These are phyloP conservation scores for Gymnocephalus cernua DNA, from an alignment of 2,113 vertebrate species.

Conservation along the genomic window DNA sequence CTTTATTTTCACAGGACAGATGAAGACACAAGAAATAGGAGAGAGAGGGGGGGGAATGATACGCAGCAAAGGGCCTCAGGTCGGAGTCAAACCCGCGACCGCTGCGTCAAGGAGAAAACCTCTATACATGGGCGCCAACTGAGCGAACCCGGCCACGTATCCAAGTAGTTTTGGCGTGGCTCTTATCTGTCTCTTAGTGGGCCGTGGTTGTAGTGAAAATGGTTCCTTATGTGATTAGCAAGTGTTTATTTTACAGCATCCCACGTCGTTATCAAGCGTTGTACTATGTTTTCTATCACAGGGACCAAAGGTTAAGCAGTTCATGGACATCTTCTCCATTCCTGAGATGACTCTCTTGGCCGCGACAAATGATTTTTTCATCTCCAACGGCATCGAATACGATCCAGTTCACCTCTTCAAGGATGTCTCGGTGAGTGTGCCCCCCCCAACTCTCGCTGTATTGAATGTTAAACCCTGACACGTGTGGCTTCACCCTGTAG, in stretches of 20 bases:
- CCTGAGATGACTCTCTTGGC: conserved; percentile 90
- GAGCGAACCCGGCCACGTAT: too few species aligned
- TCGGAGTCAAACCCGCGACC: too few species aligned
- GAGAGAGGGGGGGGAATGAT: too few species aligned
- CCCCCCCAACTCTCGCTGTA: background rate
- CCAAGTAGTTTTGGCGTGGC: conserved; percentile 1
- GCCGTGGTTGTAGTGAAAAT: background rate
- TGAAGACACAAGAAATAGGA: too few species aligned
- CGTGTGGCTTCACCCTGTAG: background rate
- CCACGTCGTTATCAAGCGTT: background rate
- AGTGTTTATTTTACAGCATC: background rate
- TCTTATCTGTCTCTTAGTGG: conserved; percentile 24
- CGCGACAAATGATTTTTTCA: conserved; percentile 88
- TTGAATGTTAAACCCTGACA: background rate
- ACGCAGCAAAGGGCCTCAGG: too few species aligned
- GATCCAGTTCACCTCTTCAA: conserved; percentile 90
- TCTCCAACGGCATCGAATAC: conserved; percentile 87
- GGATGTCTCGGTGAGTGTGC: conserved; percentile 86
- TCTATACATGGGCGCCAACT: too few species aligned
- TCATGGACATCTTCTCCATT: conserved; percentile 91
- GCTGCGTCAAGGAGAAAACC: too few species aligned
- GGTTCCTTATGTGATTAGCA: conserved; percentile 11
- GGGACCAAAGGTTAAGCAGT: conserved; percentile 90
- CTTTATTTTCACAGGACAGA: too few species aligned
- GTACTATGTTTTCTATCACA: conserved; percentile 36